Base-by-base conservation (phyloP, 2,888 invertebrate species). In the Campopleginae sp. region DNA sequence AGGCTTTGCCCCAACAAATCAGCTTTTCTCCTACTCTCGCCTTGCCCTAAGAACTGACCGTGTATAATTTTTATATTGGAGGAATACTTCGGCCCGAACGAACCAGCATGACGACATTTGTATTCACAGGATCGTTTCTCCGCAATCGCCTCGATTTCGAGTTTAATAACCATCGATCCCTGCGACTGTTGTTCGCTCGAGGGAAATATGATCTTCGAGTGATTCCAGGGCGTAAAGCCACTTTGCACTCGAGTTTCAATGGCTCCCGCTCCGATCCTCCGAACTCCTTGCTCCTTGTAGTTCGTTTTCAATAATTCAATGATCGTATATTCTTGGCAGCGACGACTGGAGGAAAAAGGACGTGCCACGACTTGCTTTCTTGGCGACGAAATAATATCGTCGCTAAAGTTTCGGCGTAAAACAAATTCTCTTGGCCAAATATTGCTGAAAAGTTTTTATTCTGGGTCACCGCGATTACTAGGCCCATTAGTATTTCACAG, bases 251-350 rank as follows among this genome's bases (percentile, higher is more conserved):
- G 23, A 6, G 12, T 12, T 2, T 54, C 23, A 54, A 54, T 54
- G 12, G 54, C 5, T 23, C 5, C 12, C n/a, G n/a, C 10, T 23
- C 10, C 12, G 2, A 10, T n/a, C 19, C 23, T 54, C 23, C 3
- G 12, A 23, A 12, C 12, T 19, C 5, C 14, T 38, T 38, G 8
- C 58, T 27, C 4, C 58, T 27, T 27, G 58, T 58, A 0, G 66
- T 42, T 23, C 38, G n/a, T 66, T 38, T 42, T 66, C 42, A 38
- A 58, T 58, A 66, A 42, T 66, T 66, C 66, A 42, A 66, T 42
- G 42, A 66, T 66, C 38, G 19, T 38, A 38, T 66, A 38, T 66
- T 66, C 42, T 38, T 42, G 66, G 66, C 38, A 42, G 19, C 19
- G 33, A 66, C n/a, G 5, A 23, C 38, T 19, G 23, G 17, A 65